Percentiles rank a stretch among this genome's conserved stretches.
Evolutionary conservation across 2,888 invertebrate species (phyloP).

Genomic region (Leptodirus hochenwartii): DNA sequence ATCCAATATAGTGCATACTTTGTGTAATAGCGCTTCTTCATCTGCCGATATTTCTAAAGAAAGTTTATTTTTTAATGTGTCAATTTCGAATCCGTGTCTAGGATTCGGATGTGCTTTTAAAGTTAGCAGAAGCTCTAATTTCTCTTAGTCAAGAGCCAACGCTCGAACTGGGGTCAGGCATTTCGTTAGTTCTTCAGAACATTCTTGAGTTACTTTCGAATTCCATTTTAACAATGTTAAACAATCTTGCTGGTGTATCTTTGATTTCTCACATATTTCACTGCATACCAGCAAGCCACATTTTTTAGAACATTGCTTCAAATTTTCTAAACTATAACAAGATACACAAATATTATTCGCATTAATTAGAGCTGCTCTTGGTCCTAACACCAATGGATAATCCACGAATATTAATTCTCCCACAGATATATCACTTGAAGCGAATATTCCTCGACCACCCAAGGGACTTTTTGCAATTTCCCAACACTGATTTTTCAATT

Average conservation of each 20-base stretch:
- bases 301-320: constrained; percentile 33
- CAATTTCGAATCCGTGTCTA: constrained; percentile 37
- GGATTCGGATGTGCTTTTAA: constrained; percentile 35
- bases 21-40: constrained; percentile 38
- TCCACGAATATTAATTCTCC: constrained; percentile 58
- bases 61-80: constrained; percentile 29
- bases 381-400: constrained; percentile 49
- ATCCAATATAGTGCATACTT: constrained; percentile 40
- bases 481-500: constrained; percentile 38
- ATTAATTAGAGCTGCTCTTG: constrained; percentile 33
- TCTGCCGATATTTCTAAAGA: constrained; percentile 31
- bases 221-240: constrained; percentile 36
- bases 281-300: constrained; percentile 58
- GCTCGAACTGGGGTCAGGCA: constrained; percentile 29
- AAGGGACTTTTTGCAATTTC: constrained; percentile 37
- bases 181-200: constrained; percentile 18
- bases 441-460: constrained; percentile 55
- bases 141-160: constrained; percentile 25
- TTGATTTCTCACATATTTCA: constrained; percentile 37
- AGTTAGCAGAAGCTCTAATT: constrained; percentile 31
- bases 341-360: constrained; percentile 43
- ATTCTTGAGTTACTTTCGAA: background rate
- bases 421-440: constrained; percentile 40
- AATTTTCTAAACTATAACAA: constrained; percentile 35
- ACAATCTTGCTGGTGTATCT: constrained; percentile 45